Base-by-base conservation (phyloP, 1,140 invertebrate genomes). In the Carposina sasakii region DNA sequence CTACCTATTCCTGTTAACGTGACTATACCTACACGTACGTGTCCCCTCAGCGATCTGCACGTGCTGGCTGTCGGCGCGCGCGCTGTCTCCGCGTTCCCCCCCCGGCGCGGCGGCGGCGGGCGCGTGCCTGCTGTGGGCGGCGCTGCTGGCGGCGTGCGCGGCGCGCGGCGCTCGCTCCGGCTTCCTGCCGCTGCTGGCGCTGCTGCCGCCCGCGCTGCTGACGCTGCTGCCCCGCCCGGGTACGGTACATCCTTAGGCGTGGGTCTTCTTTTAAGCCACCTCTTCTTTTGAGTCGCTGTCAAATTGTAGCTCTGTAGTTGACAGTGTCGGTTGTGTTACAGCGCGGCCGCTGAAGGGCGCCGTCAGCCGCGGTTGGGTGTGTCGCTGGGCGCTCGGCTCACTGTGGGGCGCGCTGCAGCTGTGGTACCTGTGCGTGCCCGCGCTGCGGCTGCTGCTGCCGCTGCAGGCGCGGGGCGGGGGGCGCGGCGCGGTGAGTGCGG, bases 401-500 rank as follows among this genome's bases (percentile, higher is more conserved):
- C 85, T 86, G 36, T 73, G 92, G 51, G 90, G 91, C n/a, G 89
- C 91, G 50, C 85, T 90, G 19, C 90, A 93, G 67, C 86, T 88
- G 28, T 89, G 90, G 48, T 94, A 94, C 73, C 87, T 93, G 62
- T 81, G 89, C 37, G 91, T 96, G 51, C 81, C 76, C 54, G 82
- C 83, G 49, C 59, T 88, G 23, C 78, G 83, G 58, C 77, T 86
- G 67, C 82, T 87, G 67, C 91, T 96, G 52, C 95, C 95, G 2
- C 90, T 96, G 52, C 93, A 94, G 91, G 95, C 95, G 33, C 87
- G 95, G 62, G 86, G 89, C 23, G 95, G 95, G 87, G 90, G 20
- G 89, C 60, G 76, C 88, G 91, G 21, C 90, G 44, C 61, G 74
- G 63, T 57, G 54, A 54, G 30, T 54, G 47, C 19, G 67, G 47